Base-by-base conservation (phyloP, 2,113 vertebrate species). In the Phylloscopus trochilus region DNA sequence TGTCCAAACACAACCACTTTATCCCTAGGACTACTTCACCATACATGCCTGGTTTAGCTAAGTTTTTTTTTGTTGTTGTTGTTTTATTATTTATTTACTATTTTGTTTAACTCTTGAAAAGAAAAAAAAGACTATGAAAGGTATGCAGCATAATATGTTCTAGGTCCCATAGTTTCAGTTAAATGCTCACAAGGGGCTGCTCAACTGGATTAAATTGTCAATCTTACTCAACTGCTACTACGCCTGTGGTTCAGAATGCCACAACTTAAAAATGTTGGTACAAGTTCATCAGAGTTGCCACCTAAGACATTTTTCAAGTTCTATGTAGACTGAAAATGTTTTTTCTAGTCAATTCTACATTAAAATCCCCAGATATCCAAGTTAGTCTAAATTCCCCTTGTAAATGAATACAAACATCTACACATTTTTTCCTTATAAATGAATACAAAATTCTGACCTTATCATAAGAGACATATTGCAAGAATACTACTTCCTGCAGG, bases 171-270 rank as follows among this genome's bases (percentile, higher is more conserved):
- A 53, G 37, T 28, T 82, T 19, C 70, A 80, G 24, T n/a, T 66
- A 39, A 49, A 31, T 37, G 46, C 31, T 94, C 10, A 31, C 11
- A 37, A 28, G 46, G 21, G 28, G 43, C 51, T 37, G 26, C 74
- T 85, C 35, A 67, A 8, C 39, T 51, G 28, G 28, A 79, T 62
- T n/a, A 51, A 73, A 51, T 3, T 27, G 17, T 26, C 69, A 44
- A 15, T n/a, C 51, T 41, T 51, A 41, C 15, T 63, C 37, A 58
- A 21, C 39, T 16, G 28, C 22, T 58, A 68, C 22, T 58, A 68
- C 1, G 2, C 46, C 1, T 0, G 4, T 15, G 35, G 30, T 18
- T 60, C 62, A 91, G 47, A 81, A 72, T 0, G 3, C 13, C 30
- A 60, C 26, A 75, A 51, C 31, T 37, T 78, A 23, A 74, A 49